A percentile compares a stretch with the other conserved stretches of the same genome.
Conservation (phyloP, 2,888 invertebrate species). For the Eulithis prunata region DNA sequence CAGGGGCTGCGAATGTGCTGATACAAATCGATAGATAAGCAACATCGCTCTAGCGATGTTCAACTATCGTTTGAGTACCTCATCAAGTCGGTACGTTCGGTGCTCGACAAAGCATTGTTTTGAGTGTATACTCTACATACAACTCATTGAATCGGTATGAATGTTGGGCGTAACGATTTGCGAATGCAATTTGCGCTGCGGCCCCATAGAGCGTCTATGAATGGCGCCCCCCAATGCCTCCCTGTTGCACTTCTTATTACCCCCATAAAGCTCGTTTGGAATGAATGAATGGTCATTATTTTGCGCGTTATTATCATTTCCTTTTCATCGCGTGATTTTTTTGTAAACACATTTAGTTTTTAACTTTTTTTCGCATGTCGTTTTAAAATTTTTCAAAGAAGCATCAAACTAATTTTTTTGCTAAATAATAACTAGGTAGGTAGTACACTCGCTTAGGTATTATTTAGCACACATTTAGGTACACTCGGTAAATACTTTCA, state of each 20-base stretch:
- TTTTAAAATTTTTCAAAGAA: no score
- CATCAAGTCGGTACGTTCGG: conserved; percentile 8
- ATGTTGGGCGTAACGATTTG: conserved; percentile 49
- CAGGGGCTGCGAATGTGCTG: conserved; percentile 6
- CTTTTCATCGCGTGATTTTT: neutral
- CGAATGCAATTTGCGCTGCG: conserved; percentile 58
- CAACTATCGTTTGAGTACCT: conserved; percentile 16
- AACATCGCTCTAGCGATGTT: conserved; percentile 17
- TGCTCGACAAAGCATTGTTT: conserved; percentile 21
- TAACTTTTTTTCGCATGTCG: neutral
- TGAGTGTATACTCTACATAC: conserved; percentile 17
- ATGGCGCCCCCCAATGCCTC: conserved; percentile 51
- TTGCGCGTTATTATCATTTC: conserved; percentile 7
- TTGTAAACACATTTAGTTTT: neutral
- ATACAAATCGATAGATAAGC: conserved; percentile 9
- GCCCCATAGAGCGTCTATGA: conserved; percentile 60
- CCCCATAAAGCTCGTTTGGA: conserved; percentile 50
- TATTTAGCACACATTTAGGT: no score
- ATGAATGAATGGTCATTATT: conserved; percentile 41
- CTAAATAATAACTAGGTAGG: no score
- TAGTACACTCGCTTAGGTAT: neutral
- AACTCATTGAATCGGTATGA: conserved; percentile 29
- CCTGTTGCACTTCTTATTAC: conserved; percentile 38
- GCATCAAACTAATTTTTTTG: no score
- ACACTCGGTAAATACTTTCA: neutral